Conservation (phyloP, 2,113 vertebrate species). For the Macrotis lagotis region DNA sequence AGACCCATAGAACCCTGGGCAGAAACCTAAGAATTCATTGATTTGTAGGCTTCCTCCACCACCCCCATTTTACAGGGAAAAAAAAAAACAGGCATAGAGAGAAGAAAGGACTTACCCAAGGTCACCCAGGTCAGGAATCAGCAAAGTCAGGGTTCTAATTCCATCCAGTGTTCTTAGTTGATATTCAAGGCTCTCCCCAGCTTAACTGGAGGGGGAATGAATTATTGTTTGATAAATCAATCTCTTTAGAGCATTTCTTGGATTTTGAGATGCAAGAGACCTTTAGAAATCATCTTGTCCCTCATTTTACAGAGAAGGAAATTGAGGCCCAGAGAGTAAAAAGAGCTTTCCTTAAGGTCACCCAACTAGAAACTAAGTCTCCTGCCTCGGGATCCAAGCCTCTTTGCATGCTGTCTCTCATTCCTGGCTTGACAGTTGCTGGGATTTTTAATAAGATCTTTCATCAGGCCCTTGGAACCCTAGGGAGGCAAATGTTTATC, state of each 20-base stretch:
- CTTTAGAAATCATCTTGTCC: neutral
- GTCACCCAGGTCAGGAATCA: neutral
- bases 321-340: neutral
- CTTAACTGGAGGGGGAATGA: neutral
- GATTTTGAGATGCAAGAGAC: neutral
- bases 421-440: neutral
- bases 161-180: neutral
- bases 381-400: neutral
- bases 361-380: neutral
- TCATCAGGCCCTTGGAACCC: neutral
- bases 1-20: neutral
- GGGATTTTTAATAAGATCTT: neutral
- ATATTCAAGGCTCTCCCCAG: neutral
- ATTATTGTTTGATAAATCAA: neutral
- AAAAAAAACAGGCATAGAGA: neutral
- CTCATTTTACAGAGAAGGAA: neutral
- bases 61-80: neutral
- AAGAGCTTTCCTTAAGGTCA: neutral
- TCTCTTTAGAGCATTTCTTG: neutral
- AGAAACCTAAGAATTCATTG: neutral
- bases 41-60: neutral
- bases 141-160: neutral
- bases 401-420: neutral
- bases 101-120: neutral
- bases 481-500: neutral